Conservation (phyloP, 2,888 invertebrate genomes). For the Euplagia quadripunctaria region DNA sequence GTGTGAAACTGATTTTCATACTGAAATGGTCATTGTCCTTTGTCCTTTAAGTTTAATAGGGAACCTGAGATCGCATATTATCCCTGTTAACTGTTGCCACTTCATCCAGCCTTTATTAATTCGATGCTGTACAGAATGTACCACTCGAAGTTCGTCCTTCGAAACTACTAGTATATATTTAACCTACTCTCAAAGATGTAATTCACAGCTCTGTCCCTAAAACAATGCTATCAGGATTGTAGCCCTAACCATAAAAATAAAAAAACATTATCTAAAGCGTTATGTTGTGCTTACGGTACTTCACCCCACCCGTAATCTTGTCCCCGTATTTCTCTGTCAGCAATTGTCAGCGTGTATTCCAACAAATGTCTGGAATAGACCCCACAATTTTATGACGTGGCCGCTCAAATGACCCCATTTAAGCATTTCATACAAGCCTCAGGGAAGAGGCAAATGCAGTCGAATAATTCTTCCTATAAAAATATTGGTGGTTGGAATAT, state of each 20-base stretch:
- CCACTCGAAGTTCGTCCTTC: neutral
- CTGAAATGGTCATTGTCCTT: too few relatives aligned
- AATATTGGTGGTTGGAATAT: conserved; percentile 7
- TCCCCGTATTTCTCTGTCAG: conserved; percentile 64
- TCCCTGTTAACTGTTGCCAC: too few relatives aligned
- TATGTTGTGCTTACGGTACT: conserved; percentile 22
- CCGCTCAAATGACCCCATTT: conserved; percentile 48
- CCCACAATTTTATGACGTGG: conserved; percentile 54
- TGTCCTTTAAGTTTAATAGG: too few relatives aligned
- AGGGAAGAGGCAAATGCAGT: conserved; percentile 18
- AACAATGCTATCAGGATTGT: neutral
- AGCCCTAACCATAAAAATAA: conserved; percentile 1
- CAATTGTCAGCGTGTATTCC: conserved; percentile 42
- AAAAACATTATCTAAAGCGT: conserved; percentile 24
- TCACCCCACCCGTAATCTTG: conserved; percentile 40
- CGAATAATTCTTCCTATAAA: conserved; percentile 6
- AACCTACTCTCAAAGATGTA: neutral
- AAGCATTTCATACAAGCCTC: conserved; percentile 41
- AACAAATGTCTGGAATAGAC: conserved; percentile 51
- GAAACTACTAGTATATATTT: neutral
- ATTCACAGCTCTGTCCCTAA: neutral
- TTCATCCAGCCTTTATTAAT: too few relatives aligned
- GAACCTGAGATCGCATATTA: too few relatives aligned
- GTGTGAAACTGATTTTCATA: too few relatives aligned
- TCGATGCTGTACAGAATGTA: too few relatives aligned